Base-by-base conservation (phyloP, 2,888 invertebrate species). In the Serrognathus titanus region DNA sequence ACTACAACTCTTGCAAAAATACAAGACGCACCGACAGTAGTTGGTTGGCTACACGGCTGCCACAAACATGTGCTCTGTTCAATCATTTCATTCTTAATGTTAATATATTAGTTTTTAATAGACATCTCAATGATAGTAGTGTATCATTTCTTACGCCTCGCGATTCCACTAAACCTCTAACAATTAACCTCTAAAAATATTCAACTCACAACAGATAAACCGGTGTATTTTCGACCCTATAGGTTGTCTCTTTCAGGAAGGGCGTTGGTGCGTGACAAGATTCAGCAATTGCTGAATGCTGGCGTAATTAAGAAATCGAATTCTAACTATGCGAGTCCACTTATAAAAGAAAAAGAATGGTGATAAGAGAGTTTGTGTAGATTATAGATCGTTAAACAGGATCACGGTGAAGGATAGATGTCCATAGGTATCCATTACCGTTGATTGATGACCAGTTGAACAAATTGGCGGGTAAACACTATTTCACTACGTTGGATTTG, bases 381-480 rank as follows among this genome's bases (percentile, higher is more conserved):
- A 78, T 56, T 78, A 71, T 56, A 52, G 76, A 6, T 60, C 61
- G 37, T 45, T 76, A 0, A 77, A 77, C 60, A 53, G 56, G 5
- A 66, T 69, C 55, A 71, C 73, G 0, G 59, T 63, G 2, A 65
- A 66, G 48, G 55, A n/a, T n/a, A n/a, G n/a, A n/a, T n/a, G n/a
- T n/a, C n/a, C n/a, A 55, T 50, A 6, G 55, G 12, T 73, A 65
- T 59, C 74, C 71, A 2, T 56, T 74, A n/a, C 72, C 73, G 0
- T 8, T 70, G 4, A 71, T 71, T 3, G 70, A 73, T 12, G 67
- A 69, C 35, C 60, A 64, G 5, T 61, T 73, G 6, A 64, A 69
- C 10, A 55, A 55, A 13, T 39, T 69, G 5, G 53, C 58, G 38
- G 61, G 55, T 57, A 60, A 60, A 48, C 24, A 38, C 58, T 10